Percentiles rank a stretch among this genome's conserved stretches.
Conservation (phyloP, 2,797 vertebrate genomes). For the Carapus acus region DNA sequence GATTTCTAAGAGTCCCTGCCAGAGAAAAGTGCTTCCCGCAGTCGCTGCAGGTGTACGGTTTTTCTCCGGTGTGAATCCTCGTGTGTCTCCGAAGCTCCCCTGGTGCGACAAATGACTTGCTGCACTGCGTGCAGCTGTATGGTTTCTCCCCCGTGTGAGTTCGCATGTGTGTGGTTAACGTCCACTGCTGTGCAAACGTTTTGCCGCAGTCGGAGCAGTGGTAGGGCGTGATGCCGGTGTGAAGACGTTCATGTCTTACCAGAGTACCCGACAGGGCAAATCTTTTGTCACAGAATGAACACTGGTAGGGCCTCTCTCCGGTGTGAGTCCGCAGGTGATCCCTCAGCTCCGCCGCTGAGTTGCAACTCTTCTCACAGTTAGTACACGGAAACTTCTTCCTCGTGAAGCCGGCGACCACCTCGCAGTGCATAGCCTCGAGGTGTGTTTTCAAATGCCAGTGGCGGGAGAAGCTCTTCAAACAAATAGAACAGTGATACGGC, state of each 20-base stretch:
- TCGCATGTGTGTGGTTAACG: constrained; percentile 68
- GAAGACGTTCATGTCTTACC: constrained; percentile 67
- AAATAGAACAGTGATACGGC: constrained; percentile 67
- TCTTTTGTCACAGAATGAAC: constrained; percentile 68
- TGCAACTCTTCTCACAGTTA: constrained; percentile 67
- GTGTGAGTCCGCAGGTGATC: constrained; percentile 71
- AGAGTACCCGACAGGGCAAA: constrained; percentile 67
- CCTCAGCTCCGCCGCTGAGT: constrained; percentile 65
- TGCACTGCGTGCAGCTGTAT: constrained; percentile 66
- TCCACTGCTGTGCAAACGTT: constrained; percentile 72
- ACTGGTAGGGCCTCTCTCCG: constrained; percentile 68
- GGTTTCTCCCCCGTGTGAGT: constrained; percentile 69
- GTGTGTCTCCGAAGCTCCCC: constrained; percentile 68
- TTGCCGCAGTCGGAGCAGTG: constrained; percentile 68
- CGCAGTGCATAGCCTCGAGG: constrained; percentile 67
- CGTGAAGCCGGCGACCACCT: constrained; percentile 55
- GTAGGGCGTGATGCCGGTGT: constrained; percentile 69
- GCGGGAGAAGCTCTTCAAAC: constrained; percentile 66
- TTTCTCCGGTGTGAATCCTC: constrained; percentile 68
- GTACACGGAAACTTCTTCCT: constrained; percentile 68
- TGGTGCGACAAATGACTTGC: constrained; percentile 64
- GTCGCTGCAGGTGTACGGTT: constrained; percentile 64
- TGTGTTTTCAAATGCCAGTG: constrained; percentile 71
- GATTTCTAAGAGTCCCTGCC: constrained; percentile 67
- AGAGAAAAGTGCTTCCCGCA: constrained; percentile 66